Conservation (phyloP, 2,113 vertebrate genomes). For the Zosterops hypoxanthus region DNA sequence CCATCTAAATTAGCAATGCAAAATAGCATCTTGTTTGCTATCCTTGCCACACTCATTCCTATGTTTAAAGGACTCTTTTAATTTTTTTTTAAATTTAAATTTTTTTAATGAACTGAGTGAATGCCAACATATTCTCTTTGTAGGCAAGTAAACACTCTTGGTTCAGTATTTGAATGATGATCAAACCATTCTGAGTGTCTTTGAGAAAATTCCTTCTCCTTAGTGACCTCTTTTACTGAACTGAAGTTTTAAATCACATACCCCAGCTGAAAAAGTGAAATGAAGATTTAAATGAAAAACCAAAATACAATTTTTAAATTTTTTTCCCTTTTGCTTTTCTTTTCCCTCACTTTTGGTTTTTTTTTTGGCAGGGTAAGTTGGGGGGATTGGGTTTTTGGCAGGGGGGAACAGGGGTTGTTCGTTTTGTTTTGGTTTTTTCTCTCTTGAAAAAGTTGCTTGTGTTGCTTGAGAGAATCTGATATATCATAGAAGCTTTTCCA, state of each 20-base stretch:
- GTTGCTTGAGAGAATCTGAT: neutral
- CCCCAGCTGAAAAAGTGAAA: neutral
- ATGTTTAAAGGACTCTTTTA: neutral
- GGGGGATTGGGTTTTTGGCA: too few species aligned
- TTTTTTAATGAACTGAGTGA: neutral
- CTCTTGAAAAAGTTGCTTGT: neutral
- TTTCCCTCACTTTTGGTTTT: neutral
- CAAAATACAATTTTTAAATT: neutral
- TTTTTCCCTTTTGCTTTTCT: neutral
- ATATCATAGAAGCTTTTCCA: neutral
- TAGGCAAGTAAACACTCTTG: neutral
- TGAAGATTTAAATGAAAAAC: neutral
- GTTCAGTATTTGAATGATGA: neutral
- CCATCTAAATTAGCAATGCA: neutral
- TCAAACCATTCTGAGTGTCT: neutral
- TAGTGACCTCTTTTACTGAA: neutral
- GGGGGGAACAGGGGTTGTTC: too few species aligned
- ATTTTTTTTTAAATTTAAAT: neutral
- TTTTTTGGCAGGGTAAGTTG: too few species aligned
- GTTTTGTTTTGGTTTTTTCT: neutral
- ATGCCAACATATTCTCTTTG: constrained; percentile 11
- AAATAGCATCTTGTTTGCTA: neutral
- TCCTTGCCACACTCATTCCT: neutral
- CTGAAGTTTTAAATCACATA: neutral
- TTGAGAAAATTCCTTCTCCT: neutral